Base-by-base conservation (phyloP, 1,140 invertebrate genomes). In the Myzus persicae region DNA sequence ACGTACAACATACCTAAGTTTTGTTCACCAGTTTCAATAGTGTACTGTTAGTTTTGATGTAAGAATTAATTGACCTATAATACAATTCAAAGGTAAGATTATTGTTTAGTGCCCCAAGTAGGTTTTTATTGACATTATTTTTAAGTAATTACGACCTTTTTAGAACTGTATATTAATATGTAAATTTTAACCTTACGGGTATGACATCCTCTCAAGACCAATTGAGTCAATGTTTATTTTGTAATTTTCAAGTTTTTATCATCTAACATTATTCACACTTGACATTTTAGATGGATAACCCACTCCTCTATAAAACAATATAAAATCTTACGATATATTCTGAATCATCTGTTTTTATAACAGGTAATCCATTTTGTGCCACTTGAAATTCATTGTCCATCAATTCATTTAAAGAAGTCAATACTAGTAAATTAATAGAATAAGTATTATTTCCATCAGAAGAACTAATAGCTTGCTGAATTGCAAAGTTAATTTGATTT, bases 301-400 rank as follows among this genome's bases (percentile, higher is more conserved):
- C 31, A 48, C 5, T 59, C 7, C 2, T 9, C 14, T 59, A 42
- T 51, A 88, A 89, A 40, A 42, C 38, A 42, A 90, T 59, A 59
- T 90, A 42, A 59, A 90, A 59, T 40, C 89, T 90, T 67, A 90
- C 89, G 14, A 20, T 67, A 36, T 54, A 89, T 89, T 90, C 8
- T 40, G 51, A 42, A 67, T 90, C 59, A 42, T n/a, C 11, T 22
- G 89, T 31, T 67, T 67, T n/a, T 42, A 42, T n/a, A 42, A 14
- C 8, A 38, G 48, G 24, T 38, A 89, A 51, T 51, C n/a, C 76
- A 38, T 82, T 76, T 76, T 76, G 36, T 36, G 84, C 26, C 40
- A 31, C 46, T 87, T 48, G 42, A 87, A 46, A 87, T 46, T 46
- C 48, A 38, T 14, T 38, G 26, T 2, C 36, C 36, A 38, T 20